Evolutionary conservation across 2,888 invertebrate species (phyloP), one percentile per base, ranked within the genome.

Genomic region (Shargacucullia verbasci): DNA sequence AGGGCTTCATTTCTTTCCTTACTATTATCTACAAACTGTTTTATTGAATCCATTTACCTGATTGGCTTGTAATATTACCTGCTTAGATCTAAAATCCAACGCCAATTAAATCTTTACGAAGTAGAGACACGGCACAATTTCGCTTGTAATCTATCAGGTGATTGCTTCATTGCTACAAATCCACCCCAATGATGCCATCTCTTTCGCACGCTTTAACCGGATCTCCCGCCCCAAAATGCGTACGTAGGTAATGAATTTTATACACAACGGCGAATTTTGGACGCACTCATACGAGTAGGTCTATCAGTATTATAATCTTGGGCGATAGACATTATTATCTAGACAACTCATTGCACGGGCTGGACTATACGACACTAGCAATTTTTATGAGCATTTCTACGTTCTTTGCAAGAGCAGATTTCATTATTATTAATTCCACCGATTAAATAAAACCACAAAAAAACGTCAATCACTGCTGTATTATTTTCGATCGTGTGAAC

Each of bases 141-240:
- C 43, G 69, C 44, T 55, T 73, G 47, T 40, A 29, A 49, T 49
- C 29, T 47, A 20, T 40, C 25, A n/a, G 31, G 10, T 39, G 46
- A 70, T 63, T 56, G 64, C 47, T 70, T 47, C 57, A 70, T 63
- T 56, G 64, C 47, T 70, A 47, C 57, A 70, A 67, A 68, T 67
- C 65, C 65, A 70, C 64, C 64, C 62, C 46, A 37, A 45, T 66
- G 14, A 35, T 44, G 64, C 48, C 48, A 44, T 73, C 77, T 71
- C 78, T 69, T 49, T 71, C 70, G 31, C 69, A 47, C 70, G 38
- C 8, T 44, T n/a, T 41, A 8, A 40, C 46, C 39, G 34, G 34
- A 50, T 33, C 40, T 47, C 66, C 66, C 66, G 67, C 71, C 67
- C 65, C 58, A 70, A 64, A 70, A 45, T 57, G 47, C 34, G 52